These are phyloP conservation scores for Tachypleus tridentatus DNA, from an alignment of 1,140 invertebrate genomes.

Conservation along the genomic window DNA sequence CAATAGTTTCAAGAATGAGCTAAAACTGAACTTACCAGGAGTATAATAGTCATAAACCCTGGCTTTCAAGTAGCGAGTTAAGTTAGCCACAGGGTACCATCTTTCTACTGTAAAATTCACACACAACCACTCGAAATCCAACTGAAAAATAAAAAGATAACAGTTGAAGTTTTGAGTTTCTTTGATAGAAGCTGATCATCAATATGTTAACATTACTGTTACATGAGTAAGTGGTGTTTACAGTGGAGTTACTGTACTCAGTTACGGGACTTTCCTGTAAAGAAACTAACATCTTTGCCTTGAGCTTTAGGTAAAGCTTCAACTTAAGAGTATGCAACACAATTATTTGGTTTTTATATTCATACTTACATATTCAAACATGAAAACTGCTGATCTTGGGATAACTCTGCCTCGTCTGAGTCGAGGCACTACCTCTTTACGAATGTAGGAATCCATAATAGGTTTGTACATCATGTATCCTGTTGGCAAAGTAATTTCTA, in stretches of 20 bases:
- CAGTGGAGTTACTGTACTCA: no score
- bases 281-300: no score
- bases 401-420: conserved; percentile 18
- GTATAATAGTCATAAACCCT: conserved; percentile 41
- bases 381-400: conserved; percentile 22
- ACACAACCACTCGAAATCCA: conserved; percentile 36
- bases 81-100: conserved; percentile 41
- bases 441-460: conserved; percentile 37
- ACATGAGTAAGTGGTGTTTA: no score
- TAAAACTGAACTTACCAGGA: conserved; percentile 31
- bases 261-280: no score
- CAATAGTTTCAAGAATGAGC: neutral
- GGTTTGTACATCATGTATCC: conserved; percentile 45
- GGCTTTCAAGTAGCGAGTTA: conserved; percentile 36
- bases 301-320: no score
- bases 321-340: neutral
- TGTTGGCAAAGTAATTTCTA: conserved; percentile 45
- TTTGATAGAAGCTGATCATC: no score
- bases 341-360: neutral
- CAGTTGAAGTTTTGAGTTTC: no score
- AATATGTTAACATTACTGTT: no score
- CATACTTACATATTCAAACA: conserved; percentile 24
- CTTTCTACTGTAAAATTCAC: conserved; percentile 35
- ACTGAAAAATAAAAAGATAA: conserved; percentile 24
- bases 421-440: conserved; percentile 28